Evolutionary conservation across 92 coral and sea anemone genomes (phyloP), one percentile per base, ranked within the genome.

Genomic region (Galaxea fascicularis): DNA sequence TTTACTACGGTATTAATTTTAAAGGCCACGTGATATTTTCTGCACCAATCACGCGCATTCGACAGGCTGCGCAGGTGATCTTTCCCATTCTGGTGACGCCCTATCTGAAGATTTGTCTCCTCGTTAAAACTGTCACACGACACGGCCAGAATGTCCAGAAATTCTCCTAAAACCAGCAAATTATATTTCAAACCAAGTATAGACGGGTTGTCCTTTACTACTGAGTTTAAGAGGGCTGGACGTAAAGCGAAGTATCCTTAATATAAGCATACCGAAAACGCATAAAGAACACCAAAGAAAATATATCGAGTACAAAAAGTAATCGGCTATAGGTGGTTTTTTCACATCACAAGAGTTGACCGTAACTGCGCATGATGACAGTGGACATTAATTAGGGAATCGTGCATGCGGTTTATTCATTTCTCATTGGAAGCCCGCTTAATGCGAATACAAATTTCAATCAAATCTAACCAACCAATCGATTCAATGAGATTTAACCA

Each of bases 91-190:
- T 85, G 90, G 79, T 89, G 90, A n/a, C 97, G 93, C 63, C 97
- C 97, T 31, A 93, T 93, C 65, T 39, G 54, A 24, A 80, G 87
- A 71, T 93, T 93, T 41, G 90, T 92, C 64, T 86, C 93, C 74
- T 93, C 97, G 64, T 91, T 67, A 74, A 93, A 93, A 73, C 97
- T 93, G 89, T 93, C 97, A 59, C 97, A 93, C 12, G 97, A 93
- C 78, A 93, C 89, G 47, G 97, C 97, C 77, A 93, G 69, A 58
- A 93, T 93, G 74, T 93, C 97, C 71, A 93, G 88, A 80, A 77
- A 93, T 74, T 86, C 82, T 4, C 95, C 95, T 93, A 54, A 45
- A 63, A 74, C 63, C 59, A 29, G 39, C 16, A 65, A 28, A 16
- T 63, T 3, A 64, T 45, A 31, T 27, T 46, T 72, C n/a, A 71